A percentile compares a stretch with the other conserved stretches of the same genome.
phyloP scores from a whole-genome alignment of 2,797 vertebrate genomes.

The Denticeps clupeoides region DNA sequence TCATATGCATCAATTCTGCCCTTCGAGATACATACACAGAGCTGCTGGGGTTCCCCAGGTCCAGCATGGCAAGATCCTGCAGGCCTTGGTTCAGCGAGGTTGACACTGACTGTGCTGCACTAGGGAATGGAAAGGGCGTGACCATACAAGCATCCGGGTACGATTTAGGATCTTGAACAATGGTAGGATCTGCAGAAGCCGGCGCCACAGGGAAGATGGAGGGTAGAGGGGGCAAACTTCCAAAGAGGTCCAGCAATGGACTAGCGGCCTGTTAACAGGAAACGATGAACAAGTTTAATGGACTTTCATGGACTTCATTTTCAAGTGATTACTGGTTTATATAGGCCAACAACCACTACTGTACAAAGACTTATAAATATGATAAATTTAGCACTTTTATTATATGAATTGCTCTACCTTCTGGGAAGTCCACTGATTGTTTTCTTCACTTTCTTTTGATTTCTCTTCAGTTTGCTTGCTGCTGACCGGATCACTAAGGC shows the following conservation, averaged over 20 bases:
- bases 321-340: too few species aligned
- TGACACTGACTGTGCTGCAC: constrained; percentile 7
- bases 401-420: constrained; percentile 50
- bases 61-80: constrained; percentile 64
- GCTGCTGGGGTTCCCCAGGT: constrained; percentile 67
- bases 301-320: too few species aligned
- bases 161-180: not conserved
- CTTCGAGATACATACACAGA: constrained; percentile 25
- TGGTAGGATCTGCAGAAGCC: constrained; percentile 34
- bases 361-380: too few species aligned
- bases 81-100: constrained; percentile 36
- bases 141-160: constrained; percentile 12
- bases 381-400: not conserved
- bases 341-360: too few species aligned
- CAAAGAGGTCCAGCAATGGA: constrained; percentile 60
- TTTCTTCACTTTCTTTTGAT: constrained; percentile 43
- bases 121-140: constrained; percentile 12
- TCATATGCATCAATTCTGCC: not conserved
- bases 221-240: constrained; percentile 38
- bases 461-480: constrained; percentile 17
- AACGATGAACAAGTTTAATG: too few species aligned
- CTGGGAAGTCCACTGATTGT: constrained; percentile 50
- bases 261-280: constrained; percentile 47
- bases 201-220: constrained; percentile 43
- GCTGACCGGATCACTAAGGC: constrained; percentile 60